Conservation (phyloP, 2,797 vertebrate genomes). For the Hypotaenidia philippensis region DNA sequence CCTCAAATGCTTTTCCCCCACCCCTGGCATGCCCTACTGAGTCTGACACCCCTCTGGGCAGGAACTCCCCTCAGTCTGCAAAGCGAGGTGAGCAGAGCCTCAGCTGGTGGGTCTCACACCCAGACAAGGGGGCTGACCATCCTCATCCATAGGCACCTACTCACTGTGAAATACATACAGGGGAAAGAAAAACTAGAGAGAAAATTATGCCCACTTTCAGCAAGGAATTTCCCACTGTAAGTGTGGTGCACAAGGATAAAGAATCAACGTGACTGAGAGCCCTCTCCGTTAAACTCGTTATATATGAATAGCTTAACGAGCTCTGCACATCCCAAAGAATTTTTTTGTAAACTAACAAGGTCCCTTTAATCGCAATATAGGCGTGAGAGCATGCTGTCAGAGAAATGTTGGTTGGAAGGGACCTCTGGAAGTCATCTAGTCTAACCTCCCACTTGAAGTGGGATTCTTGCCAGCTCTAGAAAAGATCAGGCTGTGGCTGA, state of each 20-base stretch:
- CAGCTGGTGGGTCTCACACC: neutral
- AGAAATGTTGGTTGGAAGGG: neutral
- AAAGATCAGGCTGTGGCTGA: neutral
- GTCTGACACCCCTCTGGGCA: neutral
- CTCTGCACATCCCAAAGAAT: neutral
- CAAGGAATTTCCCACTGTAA: neutral
- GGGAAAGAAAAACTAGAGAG: neutral
- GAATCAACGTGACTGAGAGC: neutral
- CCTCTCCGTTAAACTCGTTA: neutral
- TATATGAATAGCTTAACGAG: neutral
- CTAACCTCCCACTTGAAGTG: neutral
- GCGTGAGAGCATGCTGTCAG: neutral
- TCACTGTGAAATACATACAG: neutral
- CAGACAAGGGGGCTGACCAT: neutral
- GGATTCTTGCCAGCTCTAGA: neutral
- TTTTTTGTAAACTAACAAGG: neutral
- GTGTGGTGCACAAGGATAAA: neutral
- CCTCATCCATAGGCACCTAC: neutral
- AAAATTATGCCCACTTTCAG: neutral
- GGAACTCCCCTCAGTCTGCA: neutral
- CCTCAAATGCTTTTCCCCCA: neutral
- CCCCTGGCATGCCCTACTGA: no score
- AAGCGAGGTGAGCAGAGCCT: neutral
- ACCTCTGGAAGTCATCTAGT: neutral
- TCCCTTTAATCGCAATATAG: neutral